Evolutionary conservation across 2,888 invertebrate species (phyloP), one percentile per base, ranked within the genome.

Genomic region (Leucania comma): DNA sequence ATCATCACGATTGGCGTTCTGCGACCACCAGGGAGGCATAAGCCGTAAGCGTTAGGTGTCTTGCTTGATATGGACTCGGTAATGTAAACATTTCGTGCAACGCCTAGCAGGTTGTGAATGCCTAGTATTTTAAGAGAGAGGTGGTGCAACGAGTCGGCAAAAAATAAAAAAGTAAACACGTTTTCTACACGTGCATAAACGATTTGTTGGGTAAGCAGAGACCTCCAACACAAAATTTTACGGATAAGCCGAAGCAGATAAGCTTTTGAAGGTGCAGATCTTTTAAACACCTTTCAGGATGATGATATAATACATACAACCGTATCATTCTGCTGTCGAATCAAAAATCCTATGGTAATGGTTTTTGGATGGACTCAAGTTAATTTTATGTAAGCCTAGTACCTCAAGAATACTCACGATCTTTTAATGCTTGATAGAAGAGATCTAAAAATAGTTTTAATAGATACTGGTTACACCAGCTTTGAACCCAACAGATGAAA

Each of bases 21-120:
- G 78, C 86, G 94, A 94, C 94, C 94, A 94, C 94, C 94, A 91
- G 90, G 93, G 88, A 82, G 80, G 93, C 89, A 93, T 85, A 80
- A 89, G 68, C 69, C 71, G 77, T 75, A 90, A 89, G 89, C 90
- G 85, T 90, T 90, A 91, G 68, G 80, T 86, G 69, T 86, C 86
- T 86, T 80, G 85, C 88, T 89, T 83, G 91, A 93, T 93, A 93
- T 87, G 92, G 92, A 61, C 68, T 82, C 60, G 65, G 69, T 82
- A 87, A 88, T 91, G 88, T 93, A 93, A 94, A 93, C 93, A 93
- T 82, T 79, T 83, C 81, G 70, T 84, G 86, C 85, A 86, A 76
- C 75, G 78, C 87, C 81, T 86, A 85, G 86, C 89, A 88, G 86
- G 86, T 90, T 89, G 80, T 92, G 87, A 80, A 79, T 51, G 81